Evolutionary conservation across 1,140 invertebrate genomes (phyloP).

Genomic region (Diorhabda sublineata): DNA sequence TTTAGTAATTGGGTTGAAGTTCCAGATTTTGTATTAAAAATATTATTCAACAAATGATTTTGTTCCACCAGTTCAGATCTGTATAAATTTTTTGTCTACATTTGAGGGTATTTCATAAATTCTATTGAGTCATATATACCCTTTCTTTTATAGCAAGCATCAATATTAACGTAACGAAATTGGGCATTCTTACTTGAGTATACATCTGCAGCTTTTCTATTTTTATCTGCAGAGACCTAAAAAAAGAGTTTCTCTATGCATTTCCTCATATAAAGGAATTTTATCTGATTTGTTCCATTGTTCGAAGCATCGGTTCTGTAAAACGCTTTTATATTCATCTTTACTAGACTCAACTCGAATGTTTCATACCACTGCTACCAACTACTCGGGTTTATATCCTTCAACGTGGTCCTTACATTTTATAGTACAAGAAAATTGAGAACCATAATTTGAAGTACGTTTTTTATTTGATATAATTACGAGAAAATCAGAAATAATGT

Average conservation of each 20-base stretch:
- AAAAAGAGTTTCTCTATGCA: conserved; percentile 1
- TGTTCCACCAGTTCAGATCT: no score
- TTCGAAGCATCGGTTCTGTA: neutral
- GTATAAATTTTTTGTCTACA: no score
- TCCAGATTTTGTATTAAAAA: no score
- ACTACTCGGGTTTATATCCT: neutral
- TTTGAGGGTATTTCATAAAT: no score
- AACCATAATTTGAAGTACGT: no score
- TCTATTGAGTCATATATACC: no score
- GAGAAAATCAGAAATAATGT: no score
- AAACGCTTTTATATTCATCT: neutral
- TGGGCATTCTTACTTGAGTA: neutral
- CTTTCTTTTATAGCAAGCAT: neutral
- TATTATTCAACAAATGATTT: no score
- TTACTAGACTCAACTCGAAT: neutral
- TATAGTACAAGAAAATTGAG: neutral
- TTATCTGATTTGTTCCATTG: conserved; percentile 2
- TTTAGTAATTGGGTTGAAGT: no score
- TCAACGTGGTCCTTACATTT: neutral
- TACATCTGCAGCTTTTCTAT: neutral
- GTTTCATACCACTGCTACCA: neutral
- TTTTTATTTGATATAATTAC: no score
- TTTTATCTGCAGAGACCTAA: neutral
- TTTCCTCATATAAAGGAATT: neutral
- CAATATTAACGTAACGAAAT: neutral